These are phyloP conservation scores for Macrotrachela quadricornifera DNA, from an alignment of 1,140 invertebrate genomes.

Conservation along the genomic window DNA sequence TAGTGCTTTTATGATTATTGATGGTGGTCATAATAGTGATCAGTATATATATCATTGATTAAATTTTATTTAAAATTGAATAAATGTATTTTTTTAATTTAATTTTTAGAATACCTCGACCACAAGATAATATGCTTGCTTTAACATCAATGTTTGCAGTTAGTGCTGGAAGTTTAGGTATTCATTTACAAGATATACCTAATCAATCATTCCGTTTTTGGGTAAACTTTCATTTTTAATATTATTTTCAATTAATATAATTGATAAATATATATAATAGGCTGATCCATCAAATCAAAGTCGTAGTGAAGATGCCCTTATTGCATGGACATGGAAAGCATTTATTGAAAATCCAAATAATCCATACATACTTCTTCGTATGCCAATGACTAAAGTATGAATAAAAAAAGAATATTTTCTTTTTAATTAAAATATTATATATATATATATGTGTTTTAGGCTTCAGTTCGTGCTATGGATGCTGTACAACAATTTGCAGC, in stretches of 20 bases:
- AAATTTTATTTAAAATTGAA: not conserved
- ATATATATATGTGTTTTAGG: not conserved
- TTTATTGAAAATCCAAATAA: constrained; percentile 12
- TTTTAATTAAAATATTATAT: no score
- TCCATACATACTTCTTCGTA: constrained; percentile 9
- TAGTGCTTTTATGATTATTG: constrained; percentile 16
- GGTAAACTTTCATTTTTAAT: constrained; percentile 9
- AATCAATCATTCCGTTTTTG: constrained; percentile 18
- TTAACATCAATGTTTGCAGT: constrained; percentile 15
- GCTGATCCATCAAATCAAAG: constrained; percentile 15
- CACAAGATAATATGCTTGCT: constrained; percentile 16
- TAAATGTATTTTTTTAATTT: no score
- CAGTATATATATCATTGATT: not conserved
- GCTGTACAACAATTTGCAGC: not conserved
- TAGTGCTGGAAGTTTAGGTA: constrained; percentile 13
- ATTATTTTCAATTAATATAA: not conserved
- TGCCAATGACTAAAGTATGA: constrained; percentile 22
- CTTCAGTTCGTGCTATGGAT: not conserved
- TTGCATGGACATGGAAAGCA: constrained; percentile 22
- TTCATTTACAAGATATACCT: constrained; percentile 17
- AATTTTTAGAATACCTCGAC: constrained; percentile 12
- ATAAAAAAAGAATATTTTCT: constrained; percentile 10
- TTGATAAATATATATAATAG: constrained; percentile 7
- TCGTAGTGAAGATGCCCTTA: constrained; percentile 15
- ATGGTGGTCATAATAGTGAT: constrained; percentile 14